Evolutionary conservation across 2,797 vertebrate species (phyloP).

Genomic region (Chaetodon trifasciatus): DNA sequence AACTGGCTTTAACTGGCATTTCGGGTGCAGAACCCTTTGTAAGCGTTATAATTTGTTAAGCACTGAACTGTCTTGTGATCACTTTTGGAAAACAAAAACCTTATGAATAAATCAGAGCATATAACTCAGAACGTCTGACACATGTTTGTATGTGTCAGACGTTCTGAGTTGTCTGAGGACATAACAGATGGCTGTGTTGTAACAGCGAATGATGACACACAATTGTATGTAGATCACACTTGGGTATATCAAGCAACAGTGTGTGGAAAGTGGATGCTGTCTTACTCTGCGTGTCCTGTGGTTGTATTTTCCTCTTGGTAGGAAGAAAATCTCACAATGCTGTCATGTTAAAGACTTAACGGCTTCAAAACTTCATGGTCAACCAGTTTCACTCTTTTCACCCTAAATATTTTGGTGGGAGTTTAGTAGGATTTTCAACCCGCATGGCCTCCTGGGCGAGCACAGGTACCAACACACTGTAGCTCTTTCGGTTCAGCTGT

Average conservation of each 20-base stretch:
- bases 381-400: not conserved
- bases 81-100: conserved; percentile 29
- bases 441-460: not conserved
- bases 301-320: not conserved
- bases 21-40: not conserved
- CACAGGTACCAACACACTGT: conserved; percentile 20
- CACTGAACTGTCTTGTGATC: conserved; percentile 9
- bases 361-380: conserved; percentile 1
- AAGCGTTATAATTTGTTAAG: conserved; percentile 8
- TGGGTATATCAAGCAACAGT: conserved; percentile 5
- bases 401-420: conserved; percentile 3
- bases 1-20: not conserved
- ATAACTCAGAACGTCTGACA: conserved; percentile 28
- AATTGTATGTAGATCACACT: conserved; percentile 12
- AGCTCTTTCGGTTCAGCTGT: conserved; percentile 51
- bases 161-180: conserved; percentile 27
- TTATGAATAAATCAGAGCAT: conserved; percentile 33
- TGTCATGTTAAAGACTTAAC: not conserved
- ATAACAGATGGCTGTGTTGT: conserved; percentile 35
- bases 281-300: not conserved
- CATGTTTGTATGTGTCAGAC: too few relatives aligned
- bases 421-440: conserved; percentile 11
- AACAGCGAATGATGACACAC: conserved; percentile 31
- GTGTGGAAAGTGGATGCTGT: conserved; percentile 21
- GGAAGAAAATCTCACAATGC: not conserved